Percentiles rank a stretch among this genome's conserved stretches.
Evolutionary conservation across 2,888 invertebrate genomes (phyloP).

Genomic region (Sphinx pinastri): DNA sequence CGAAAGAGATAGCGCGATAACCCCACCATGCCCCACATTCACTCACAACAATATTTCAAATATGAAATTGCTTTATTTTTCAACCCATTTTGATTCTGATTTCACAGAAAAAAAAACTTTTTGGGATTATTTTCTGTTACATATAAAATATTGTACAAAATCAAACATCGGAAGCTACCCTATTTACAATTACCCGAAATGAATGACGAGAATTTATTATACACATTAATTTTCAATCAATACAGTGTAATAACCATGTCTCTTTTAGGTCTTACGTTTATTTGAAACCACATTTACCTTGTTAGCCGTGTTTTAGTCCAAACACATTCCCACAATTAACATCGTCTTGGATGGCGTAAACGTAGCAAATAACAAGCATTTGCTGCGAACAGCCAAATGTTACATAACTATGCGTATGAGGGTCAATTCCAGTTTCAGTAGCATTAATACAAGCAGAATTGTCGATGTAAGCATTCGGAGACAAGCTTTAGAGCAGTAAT

Average conservation of each 20-base stretch:
- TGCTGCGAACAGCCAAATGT: conserved; percentile 37
- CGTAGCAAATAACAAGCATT: conserved; percentile 24
- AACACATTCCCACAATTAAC: conserved; percentile 11
- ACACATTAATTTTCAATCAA: conserved; percentile 1
- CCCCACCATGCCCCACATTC: too few species aligned
- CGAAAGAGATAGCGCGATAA: too few species aligned
- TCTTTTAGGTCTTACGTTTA: conserved; percentile 8
- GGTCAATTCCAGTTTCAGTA: conserved; percentile 67
- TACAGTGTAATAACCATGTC: not conserved
- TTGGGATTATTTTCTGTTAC: too few species aligned
- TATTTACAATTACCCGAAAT: not conserved
- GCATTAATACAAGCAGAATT: conserved; percentile 71
- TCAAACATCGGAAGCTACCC: too few species aligned
- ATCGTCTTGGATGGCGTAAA: conserved; percentile 17
- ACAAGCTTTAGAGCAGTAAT: conserved; percentile 62
- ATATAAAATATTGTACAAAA: too few species aligned
- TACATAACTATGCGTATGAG: conserved; percentile 51
- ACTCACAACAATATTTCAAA: too few species aligned
- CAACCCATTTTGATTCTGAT: too few species aligned
- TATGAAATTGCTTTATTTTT: too few species aligned
- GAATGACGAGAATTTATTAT: not conserved
- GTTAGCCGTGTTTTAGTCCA: conserved; percentile 9
- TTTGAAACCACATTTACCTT: conserved; percentile 11
- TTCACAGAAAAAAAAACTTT: too few species aligned
- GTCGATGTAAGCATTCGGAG: conserved; percentile 64